Base-by-base conservation (phyloP, 1,140 invertebrate genomes). In the Orchesella cincta region DNA sequence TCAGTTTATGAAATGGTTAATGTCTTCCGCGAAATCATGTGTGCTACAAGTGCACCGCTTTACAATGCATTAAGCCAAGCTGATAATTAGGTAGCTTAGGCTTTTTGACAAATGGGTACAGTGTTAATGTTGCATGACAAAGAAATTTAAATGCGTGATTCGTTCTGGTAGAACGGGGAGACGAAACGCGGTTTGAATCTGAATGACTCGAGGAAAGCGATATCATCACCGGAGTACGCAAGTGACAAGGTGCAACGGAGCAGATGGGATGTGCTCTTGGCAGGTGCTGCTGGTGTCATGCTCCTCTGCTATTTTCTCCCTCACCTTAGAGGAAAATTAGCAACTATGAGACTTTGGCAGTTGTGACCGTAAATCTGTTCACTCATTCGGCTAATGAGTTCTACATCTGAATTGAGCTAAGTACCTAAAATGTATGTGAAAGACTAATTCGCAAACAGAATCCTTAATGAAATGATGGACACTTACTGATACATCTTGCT, bases 101-200 rank as follows among this genome's bases (percentile, higher is more conserved):
- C 52, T 57, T 57, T 26, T 57, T 57, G 52, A 57, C 52, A 57
- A 12, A 57, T 57, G 52, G 52, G 39, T n/a, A 5, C 12, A 57
- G 23, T 57, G 52, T 57, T 57, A 67, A 67, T 31, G 31, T 67
- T 33, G 28, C 28, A 33, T 67, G 26, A 67, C 62, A 33, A 31
- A 14, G 29, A 8, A 67, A 57, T 57, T 31, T n/a, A 67, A 67
- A 67, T 31, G 31, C 12, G 29, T 67, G 1, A 31, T 26, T 67
- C 14, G 8, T 33, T 31, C 31, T 33, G 5, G 26, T 18, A 67
- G 62, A 31, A 67, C 33, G 62, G 31, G 8, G 62, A 67, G 3
- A 67, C 62, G 62, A 67, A n/a, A n/a, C n/a, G n/a, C n/a, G n/a
- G n/a, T n/a, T n/a, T n/a, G n/a, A n/a, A n/a, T n/a, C n/a, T n/a